Evolutionary conservation across 2,113 vertebrate species (phyloP).

Genomic region (Elachura formosa): DNA sequence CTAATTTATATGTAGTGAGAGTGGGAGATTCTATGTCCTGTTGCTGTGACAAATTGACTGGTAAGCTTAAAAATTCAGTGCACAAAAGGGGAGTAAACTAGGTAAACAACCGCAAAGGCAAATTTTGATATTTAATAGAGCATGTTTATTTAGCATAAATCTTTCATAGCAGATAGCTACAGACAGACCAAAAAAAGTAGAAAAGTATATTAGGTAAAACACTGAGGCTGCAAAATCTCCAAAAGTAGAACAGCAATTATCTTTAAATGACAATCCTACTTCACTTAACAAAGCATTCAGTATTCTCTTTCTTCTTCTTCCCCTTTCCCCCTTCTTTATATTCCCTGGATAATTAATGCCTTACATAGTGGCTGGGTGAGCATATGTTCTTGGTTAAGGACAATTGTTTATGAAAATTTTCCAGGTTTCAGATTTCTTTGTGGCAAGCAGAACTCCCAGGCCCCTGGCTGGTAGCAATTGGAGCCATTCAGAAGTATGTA

Average conservation of each 20-base stretch:
- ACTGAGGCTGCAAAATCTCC: not conserved
- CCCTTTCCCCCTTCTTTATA: not conserved
- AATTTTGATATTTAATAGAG: not conserved
- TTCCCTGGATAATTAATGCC: conserved; percentile 25
- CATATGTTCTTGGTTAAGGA: conserved; percentile 66
- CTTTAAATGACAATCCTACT: not conserved
- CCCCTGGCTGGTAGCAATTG: conserved; percentile 48
- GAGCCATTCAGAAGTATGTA: conserved; percentile 53
- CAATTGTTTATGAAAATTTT: conserved; percentile 68
- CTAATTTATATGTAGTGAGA: not conserved
- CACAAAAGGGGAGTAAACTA: not conserved
- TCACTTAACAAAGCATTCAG: not conserved
- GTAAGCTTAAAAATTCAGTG: not conserved
- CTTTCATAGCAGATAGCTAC: not conserved
- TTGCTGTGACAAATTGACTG: not conserved
- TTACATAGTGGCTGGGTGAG: conserved; percentile 24
- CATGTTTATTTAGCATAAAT: not conserved
- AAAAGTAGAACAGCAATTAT: not conserved
- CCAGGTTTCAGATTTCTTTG: conserved; percentile 63
- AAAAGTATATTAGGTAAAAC: not conserved
- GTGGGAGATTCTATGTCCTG: not conserved
- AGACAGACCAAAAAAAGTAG: not conserved
- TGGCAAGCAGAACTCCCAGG: conserved; percentile 39
- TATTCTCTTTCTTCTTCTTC: not conserved
- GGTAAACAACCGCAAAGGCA: not conserved